Evolutionary conservation across 2,113 vertebrate genomes (phyloP), one percentile per base, ranked within the genome.

Genomic region (Mola mola): DNA sequence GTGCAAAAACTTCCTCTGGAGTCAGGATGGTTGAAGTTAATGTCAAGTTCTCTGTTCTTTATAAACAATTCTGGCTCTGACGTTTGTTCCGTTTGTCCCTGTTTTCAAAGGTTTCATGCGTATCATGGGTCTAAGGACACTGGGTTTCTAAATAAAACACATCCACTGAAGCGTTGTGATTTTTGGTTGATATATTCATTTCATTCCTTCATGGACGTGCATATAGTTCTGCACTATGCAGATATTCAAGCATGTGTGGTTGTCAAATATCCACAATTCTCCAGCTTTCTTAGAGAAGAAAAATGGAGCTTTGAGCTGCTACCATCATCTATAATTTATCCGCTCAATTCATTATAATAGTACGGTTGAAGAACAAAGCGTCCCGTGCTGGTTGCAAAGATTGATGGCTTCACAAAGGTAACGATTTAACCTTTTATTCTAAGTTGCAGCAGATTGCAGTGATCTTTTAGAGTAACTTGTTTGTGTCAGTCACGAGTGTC

Each of bases 1-100:
- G 58, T 33, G 64, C 72, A 42, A 61, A 69, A 65, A 40, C 43
- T 26, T 20, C 26, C 8, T 47, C 34, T n/a, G n/a, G n/a, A n/a
- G 36, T 17, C 25, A 8, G 41, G 36, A 48, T 21, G 8, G 8
- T 33, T 38, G 16, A 57, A 33, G 37, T n/a, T 3, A 15, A 41
- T 19, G 36, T 40, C 38, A 41, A 0, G 58, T 28, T 28, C 8
- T 28, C 26, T 28, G 8, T 8, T 5, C 26, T 28, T 28, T 28
- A 5, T 8, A 28, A 28, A 28, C 26, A 5, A 28, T 4, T 5
- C 26, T 5, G 8, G 4, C 26, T 28, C 26, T 28, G 26, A 28
- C n/a, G n/a, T n/a, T n/a, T n/a, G n/a, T n/a, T n/a, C n/a, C n/a
- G n/a, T n/a, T n/a, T n/a, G n/a, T n/a, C n/a, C n/a, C n/a, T n/a